These are phyloP conservation scores for Eutrigla gurnardus DNA, from an alignment of 2,797 vertebrate genomes.

Conservation along the genomic window DNA sequence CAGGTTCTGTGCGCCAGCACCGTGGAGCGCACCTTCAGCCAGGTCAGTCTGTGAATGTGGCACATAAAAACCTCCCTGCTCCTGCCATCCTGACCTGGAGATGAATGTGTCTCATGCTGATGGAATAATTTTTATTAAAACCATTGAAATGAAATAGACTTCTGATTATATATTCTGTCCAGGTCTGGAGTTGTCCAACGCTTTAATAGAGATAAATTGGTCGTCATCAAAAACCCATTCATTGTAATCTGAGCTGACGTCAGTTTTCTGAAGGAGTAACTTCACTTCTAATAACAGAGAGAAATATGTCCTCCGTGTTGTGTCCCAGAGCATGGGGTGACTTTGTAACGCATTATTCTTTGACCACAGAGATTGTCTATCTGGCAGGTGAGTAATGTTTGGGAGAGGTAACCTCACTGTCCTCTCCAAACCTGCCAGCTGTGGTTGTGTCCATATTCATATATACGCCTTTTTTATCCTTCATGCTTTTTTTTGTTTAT, in stretches of 20 bases:
- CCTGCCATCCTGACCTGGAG: constrained; percentile 60
- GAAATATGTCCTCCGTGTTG: constrained; percentile 48
- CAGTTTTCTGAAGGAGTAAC: constrained; percentile 26
- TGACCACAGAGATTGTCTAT: constrained; percentile 88
- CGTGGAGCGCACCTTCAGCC: constrained; percentile 90
- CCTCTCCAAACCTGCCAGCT: constrained; percentile 69
- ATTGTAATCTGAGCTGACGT: constrained; percentile 10
- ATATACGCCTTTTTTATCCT: constrained; percentile 25
- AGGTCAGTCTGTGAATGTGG: constrained; percentile 86
- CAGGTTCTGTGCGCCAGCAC: constrained; percentile 91
- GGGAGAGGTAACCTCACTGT: constrained; percentile 74
- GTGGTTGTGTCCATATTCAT: constrained; percentile 72
- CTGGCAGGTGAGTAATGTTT: constrained; percentile 89
- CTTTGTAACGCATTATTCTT: constrained; percentile 86
- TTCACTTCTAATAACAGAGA: constrained; percentile 12
- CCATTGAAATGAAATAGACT: not conserved
- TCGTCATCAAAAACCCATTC: not conserved
- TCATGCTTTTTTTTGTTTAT: constrained; percentile 31
- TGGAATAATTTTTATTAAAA: not conserved
- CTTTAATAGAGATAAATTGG: constrained; percentile 4
- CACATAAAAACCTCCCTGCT: constrained; percentile 36
- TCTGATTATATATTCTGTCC: constrained; percentile 43
- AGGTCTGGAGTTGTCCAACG: constrained; percentile 56
- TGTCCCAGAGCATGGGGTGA: constrained; percentile 53
- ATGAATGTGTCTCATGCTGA: constrained; percentile 23